Evolutionary conservation across 2,888 invertebrate genomes (phyloP).

Genomic region (Willowsia nigromaculata): DNA sequence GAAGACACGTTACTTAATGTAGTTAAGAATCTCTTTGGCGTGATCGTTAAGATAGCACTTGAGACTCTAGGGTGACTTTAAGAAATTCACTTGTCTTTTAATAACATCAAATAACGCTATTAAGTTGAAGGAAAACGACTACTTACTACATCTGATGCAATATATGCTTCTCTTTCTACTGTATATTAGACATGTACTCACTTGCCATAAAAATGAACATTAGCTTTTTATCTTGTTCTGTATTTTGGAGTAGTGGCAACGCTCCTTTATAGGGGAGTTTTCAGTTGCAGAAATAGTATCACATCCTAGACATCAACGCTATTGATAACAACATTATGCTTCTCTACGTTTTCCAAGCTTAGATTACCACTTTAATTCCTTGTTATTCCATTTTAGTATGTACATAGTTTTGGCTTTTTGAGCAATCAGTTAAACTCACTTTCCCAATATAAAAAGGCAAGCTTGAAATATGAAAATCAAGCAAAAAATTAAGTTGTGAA

Average conservation of each 20-base stretch:
- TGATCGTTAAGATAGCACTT: conserved; percentile 61
- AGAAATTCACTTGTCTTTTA: conserved; percentile 66
- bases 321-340: conserved; percentile 32
- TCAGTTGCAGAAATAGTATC: neutral
- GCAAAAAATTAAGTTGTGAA: neutral
- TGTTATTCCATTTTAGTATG: neutral
- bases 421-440: no score
- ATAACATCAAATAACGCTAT: conserved; percentile 55
- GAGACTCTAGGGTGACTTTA: conserved; percentile 62
- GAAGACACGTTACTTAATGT: conserved; percentile 41
- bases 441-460: no score
- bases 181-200: neutral
- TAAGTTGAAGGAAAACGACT: conserved; percentile 12
- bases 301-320: neutral
- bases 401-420: neutral
- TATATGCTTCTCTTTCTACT: neutral
- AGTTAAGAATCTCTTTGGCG: conserved; percentile 63
- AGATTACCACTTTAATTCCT: neutral
- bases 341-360: neutral
- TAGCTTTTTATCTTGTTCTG: neutral
- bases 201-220: conserved; percentile 4
- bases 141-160: neutral
- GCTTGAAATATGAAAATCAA: no score
- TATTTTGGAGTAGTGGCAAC: neutral
- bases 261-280: neutral